Percentiles rank a stretch among this genome's conserved stretches.
Evolutionary conservation across 2,113 vertebrate genomes (phyloP).

Genomic region (Bubo scandiacus): DNA sequence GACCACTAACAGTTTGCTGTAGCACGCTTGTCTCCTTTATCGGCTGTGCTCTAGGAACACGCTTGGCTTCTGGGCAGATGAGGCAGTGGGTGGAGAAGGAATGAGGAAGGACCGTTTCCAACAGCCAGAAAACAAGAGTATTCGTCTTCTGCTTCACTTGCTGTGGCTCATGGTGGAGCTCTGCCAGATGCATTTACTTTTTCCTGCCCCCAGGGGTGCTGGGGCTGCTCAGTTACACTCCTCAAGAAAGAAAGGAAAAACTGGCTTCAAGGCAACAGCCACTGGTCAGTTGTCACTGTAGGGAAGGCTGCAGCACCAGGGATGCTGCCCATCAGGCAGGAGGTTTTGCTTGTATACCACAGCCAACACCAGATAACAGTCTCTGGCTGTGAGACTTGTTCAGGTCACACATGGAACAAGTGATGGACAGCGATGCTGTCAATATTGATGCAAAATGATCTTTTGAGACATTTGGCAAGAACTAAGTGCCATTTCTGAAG

Average conservation of each 20-base stretch:
- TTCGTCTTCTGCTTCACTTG: not conserved
- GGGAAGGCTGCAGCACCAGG: not conserved
- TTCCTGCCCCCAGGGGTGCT: not conserved
- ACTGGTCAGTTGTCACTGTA: not conserved
- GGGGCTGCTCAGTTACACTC: not conserved
- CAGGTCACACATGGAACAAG: not conserved
- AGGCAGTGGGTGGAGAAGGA: not conserved
- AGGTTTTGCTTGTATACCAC: accelerated
- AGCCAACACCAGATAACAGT: not conserved
- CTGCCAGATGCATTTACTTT: not conserved
- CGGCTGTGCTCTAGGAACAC: not conserved
- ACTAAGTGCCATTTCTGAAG: not conserved
- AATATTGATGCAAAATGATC: not conserved
- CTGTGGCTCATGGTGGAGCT: not conserved
- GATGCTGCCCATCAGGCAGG: not conserved
- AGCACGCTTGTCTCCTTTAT: not conserved
- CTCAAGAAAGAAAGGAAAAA: not conserved
- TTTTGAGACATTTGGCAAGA: not conserved
- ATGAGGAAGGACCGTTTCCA: not conserved
- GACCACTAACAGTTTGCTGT: not conserved
- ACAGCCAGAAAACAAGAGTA: not conserved
- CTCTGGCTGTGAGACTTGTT: not conserved
- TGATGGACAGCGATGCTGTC: not conserved
- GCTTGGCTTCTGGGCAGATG: not conserved
- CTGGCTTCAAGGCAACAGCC: not conserved